Base-by-base conservation (phyloP, 2,797 vertebrate genomes). In the Antennarius maculatus region DNA sequence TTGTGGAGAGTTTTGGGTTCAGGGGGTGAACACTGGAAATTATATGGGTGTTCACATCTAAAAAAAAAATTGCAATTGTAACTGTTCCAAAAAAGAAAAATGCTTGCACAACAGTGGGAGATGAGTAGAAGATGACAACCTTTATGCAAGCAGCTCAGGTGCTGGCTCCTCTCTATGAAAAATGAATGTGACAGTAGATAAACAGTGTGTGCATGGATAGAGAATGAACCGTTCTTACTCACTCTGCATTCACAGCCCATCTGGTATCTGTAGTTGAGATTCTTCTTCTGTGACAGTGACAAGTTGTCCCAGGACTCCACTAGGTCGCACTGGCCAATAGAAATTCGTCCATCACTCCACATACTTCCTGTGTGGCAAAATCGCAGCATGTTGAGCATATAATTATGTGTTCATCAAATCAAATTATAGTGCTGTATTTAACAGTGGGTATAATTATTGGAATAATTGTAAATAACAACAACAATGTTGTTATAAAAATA, bases 211-310 rank as follows among this genome's bases (percentile, higher is more conserved):
- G 63, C 48, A 47, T 54, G 27, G 41, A 54, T 9, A 59, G 52
- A 61, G 52, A 59, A 61, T 37, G 29, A 80, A 60, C 43, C 54
- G 41, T 48, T 46, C 39, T 61, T 64, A 91, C 95, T 95, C 91
- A 99, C 97, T 87, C 92, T 94, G 92, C 97, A 99, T 79, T 93
- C 93, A 68, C 97, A 98, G 85, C 96, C 97, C 92, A 93, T 95
- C 84, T 96, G 93, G 85, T 97, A 97, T 89, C 93, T 93, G 86
- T 97, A 95, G 81, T 97, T 96, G 59, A 99, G 94, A 76, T 95
- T 96, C 85, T 95, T 95, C 88, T 93, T 97, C 81, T 97, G 96
- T 48, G 95, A 94, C 74, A 94, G 67, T 18, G 96, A 95, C 53
- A 99, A 83, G 65, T 95, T 93, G 61, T 97, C 95, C 97, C 97